Base-by-base conservation (phyloP, 2,797 vertebrate species). In the Thamnophis elegans region DNA sequence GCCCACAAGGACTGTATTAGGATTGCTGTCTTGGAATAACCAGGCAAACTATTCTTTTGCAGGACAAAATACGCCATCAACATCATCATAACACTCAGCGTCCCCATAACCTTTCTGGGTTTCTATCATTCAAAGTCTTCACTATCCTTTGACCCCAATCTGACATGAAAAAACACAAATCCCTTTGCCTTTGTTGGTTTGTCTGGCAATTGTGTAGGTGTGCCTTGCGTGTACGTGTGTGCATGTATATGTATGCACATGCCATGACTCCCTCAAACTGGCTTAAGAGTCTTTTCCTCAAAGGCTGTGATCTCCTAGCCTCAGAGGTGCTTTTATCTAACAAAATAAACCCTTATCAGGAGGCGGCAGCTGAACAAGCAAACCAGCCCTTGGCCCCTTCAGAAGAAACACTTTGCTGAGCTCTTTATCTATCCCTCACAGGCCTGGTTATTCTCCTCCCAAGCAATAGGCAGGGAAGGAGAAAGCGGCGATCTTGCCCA, bases 311-410 rank as follows among this genome's bases (percentile, higher is more conserved):
- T 93, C 95, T 95, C 90, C 94, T 96, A 94, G 85, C 94, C 96
- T 96, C 94, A 85, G 78, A 95, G 95, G 95, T 91, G 93, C 95
- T 89, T 93, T 91, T 90, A 88, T 85, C 78, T 90, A 32, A 56
- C 62, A 93, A 90, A 92, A 90, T 60, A 90, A 16, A 94, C 95
- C 96, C 97, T 97, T 97, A 97, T 97, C 97, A 94, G 93, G 94
- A 94, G 94, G 94, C 95, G 96, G 96, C 97, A 97, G 97, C 97
- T 97, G 96, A 95, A 93, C 95, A 96, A 96, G 95, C 96, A 95
- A 93, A 94, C 94, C 96, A 96, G 96, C 95, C 96, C 94, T 96
- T 94, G 32, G 96, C 95, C 94, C 95, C 94, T 91, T 95, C 94
- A 94, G 94, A 94, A 95, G 94, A 95, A 95, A 93, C 88, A 95